Evolutionary conservation across 2,113 vertebrate species (phyloP), one percentile per base, ranked within the genome.

Genomic region (Raja brachyura): DNA sequence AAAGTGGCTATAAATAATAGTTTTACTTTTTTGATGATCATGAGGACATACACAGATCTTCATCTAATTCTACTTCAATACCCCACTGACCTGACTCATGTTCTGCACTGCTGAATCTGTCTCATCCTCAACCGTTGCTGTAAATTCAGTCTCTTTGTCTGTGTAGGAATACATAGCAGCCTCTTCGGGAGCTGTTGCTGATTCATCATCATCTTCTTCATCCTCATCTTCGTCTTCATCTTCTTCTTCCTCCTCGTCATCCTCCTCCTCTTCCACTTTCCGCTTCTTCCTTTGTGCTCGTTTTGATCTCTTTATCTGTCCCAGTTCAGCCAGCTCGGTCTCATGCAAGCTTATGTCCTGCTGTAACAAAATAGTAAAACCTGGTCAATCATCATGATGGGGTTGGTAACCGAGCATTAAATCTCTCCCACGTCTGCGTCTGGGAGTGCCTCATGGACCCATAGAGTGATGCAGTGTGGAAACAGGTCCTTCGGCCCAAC

Each of bases 71-170:
- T 73, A 8, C 68, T 7, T 16, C 0, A 54, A 20, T 2, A 0
- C 3, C 16, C 66, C 2, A 66, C 94, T 83, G 92, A 98, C 98
- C 98, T 99, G 98, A 48, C 99, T 98, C 94, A 99, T 98, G 93
- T 98, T 99, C 96, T 99, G 98, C 93, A 99, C 98, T 0, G 99
- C 99, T 0, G 98, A 99, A 93, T 97, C 98, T 0, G 97, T 99
- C 94, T 99, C 98, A 2, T 99, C 98, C 0, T 98, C 98, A 6
- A 97, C 96, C 1, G 96, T 94, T 11, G 97, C 94, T 0, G 96
- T 95, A 94, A 97, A 98, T 39, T 97, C 96, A 0, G 95, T 20
- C 94, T 96, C 96, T 94, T 98, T 95, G 93, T 96, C 95, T 0
- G 96, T 11, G 95, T 97, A 98, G 93, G 98, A 97, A 0, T 68